These are phyloP conservation scores for Bombus huntii DNA, from an alignment of 1,140 invertebrate species.

Conservation along the genomic window DNA sequence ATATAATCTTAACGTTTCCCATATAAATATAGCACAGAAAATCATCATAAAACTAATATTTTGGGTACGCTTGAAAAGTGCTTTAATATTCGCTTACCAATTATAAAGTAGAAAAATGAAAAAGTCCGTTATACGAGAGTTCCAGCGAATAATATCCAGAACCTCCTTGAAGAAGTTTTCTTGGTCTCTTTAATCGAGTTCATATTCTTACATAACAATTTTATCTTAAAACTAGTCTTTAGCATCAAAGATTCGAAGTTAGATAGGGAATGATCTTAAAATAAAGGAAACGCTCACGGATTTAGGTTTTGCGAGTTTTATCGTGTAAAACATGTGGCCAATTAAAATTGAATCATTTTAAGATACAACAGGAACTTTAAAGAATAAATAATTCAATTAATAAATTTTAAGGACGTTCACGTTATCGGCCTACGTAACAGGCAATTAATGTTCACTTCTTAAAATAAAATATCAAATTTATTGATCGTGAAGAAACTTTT, in stretches of 20 bases:
- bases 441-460: slow-evolving; percentile 7
- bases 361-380: not conserved
- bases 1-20: slow-evolving; percentile 21
- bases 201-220: slow-evolving; percentile 24
- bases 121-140: slow-evolving; percentile 10
- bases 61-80: slow-evolving; percentile 53
- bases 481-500: too few relatives aligned
- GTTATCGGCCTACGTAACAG: slow-evolving; percentile 5
- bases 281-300: not conserved
- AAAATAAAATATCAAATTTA: not conserved
- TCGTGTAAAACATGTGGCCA: slow-evolving; percentile 22
- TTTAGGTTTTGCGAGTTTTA: slow-evolving; percentile 15
- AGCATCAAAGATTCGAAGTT: slow-evolving; percentile 17
- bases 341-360: slow-evolving; percentile 33
- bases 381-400: slow-evolving; percentile 19
- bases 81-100: slow-evolving; percentile 49
- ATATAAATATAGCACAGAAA: slow-evolving; percentile 28
- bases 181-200: slow-evolving; percentile 13
- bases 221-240: slow-evolving; percentile 38
- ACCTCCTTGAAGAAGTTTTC: slow-evolving; percentile 20
- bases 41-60: slow-evolving; percentile 52
- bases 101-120: slow-evolving; percentile 22
- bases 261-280: slow-evolving; percentile 11
- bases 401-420: not conserved
- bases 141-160: slow-evolving; percentile 29